Conservation (phyloP, 35 echinoderm and acorn worm species). For the Chiridota heheva region DNA sequence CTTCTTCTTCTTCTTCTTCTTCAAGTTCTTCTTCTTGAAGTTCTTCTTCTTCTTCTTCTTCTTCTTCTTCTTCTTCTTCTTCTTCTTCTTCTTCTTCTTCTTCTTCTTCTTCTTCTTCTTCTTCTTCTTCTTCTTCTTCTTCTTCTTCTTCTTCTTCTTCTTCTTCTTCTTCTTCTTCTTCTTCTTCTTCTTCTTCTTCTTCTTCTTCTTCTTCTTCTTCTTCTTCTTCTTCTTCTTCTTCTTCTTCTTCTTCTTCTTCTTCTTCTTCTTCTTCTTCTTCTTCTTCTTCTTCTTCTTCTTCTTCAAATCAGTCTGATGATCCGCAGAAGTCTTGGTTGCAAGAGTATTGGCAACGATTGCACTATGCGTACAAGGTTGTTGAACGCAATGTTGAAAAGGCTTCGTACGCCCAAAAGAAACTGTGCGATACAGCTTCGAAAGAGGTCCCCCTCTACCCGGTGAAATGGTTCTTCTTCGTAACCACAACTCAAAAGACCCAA, state of each 20-base stretch:
- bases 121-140: background rate
- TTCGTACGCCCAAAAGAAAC: too few species aligned
- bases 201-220: background rate
- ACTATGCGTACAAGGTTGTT: too few species aligned
- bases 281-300: constrained; percentile 4
- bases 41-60: background rate
- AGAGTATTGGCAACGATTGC: too few species aligned
- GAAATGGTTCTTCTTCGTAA: too few species aligned
- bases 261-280: constrained; percentile 2
- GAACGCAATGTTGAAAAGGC: too few species aligned
- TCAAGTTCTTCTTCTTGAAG: background rate
- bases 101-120: constrained; percentile 9
- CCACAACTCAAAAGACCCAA: too few species aligned
- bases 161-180: background rate
- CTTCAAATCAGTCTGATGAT: background rate
- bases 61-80: background rate
- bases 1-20: background rate
- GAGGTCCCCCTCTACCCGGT: too few species aligned
- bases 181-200: background rate
- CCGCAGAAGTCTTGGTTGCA: too few species aligned
- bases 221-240: background rate
- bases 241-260: background rate
- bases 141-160: background rate
- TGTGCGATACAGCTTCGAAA: too few species aligned
- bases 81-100: background rate